Percentiles rank a stretch among this genome's conserved stretches.
These are phyloP conservation scores for Umimayanthus kanabou DNA, from an alignment of 92 coral and sea anemone species.

Conservation along the genomic window DNA sequence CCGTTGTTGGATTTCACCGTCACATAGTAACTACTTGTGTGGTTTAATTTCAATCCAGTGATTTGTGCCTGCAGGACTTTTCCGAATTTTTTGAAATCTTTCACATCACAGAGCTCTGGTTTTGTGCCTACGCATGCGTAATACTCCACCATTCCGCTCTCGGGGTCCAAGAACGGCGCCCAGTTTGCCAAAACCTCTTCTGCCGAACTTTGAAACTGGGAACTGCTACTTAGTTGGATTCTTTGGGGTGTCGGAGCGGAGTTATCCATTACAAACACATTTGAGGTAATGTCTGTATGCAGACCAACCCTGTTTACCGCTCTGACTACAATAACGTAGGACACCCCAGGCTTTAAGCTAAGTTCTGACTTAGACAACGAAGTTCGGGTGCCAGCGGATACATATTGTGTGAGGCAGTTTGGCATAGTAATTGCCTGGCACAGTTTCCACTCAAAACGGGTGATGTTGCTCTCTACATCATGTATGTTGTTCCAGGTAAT, in stretches of 20 bases:
- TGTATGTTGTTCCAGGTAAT: constrained; percentile 68
- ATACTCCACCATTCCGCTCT: constrained; percentile 64
- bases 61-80: constrained; percentile 44
- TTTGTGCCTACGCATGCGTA: constrained; percentile 73
- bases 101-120: constrained; percentile 68
- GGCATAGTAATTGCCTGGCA: constrained; percentile 53
- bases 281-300: constrained; percentile 48
- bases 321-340: constrained; percentile 59
- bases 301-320: constrained; percentile 75
- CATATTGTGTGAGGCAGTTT: constrained; percentile 56
- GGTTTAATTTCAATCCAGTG: constrained; percentile 61
- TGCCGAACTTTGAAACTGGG: constrained; percentile 67
- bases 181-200: constrained; percentile 64
- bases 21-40: constrained; percentile 58
- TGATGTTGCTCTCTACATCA: constrained; percentile 70
- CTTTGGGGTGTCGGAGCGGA: constrained; percentile 65
- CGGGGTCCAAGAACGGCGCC: constrained; percentile 68
- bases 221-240: constrained; percentile 61
- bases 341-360: constrained; percentile 60
- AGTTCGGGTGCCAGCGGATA: constrained; percentile 55
- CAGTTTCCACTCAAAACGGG: constrained; percentile 73
- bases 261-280: constrained; percentile 52
- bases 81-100: constrained; percentile 52
- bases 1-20: constrained; percentile 74
- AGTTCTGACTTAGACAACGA: constrained; percentile 51